Evolutionary conservation across 2,888 invertebrate species (phyloP).

Genomic region (Polydrusus pterygomalis): DNA sequence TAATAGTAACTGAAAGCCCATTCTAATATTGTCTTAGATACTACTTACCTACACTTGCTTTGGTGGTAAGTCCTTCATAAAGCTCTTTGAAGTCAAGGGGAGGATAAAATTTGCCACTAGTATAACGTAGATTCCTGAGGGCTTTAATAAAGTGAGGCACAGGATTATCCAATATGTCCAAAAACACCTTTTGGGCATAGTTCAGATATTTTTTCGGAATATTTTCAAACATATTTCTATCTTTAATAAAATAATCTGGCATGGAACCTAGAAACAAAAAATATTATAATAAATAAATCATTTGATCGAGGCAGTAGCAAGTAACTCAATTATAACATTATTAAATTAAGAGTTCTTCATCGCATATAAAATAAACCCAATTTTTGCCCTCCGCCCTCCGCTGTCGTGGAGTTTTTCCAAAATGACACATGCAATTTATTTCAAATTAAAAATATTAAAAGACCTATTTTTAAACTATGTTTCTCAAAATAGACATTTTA

Average conservation of each 20-base stretch:
- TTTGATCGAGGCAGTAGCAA: too few species aligned
- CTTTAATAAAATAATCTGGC: slow-evolving; percentile 82
- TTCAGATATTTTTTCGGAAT: slow-evolving; percentile 80
- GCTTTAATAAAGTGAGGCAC: slow-evolving; percentile 82
- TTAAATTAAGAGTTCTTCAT: too few species aligned
- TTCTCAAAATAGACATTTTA: too few species aligned
- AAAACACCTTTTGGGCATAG: slow-evolving; percentile 79
- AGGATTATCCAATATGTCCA: slow-evolving; percentile 82
- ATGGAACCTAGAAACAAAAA: slow-evolving; percentile 65
- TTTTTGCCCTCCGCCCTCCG: too few species aligned
- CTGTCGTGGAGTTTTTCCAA: too few species aligned
- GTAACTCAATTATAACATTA: too few species aligned
- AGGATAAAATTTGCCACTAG: slow-evolving; percentile 63
- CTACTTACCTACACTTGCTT: slow-evolving; percentile 42
- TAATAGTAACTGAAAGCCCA: too few species aligned
- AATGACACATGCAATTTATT: too few species aligned
- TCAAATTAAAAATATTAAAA: too few species aligned
- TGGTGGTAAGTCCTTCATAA: slow-evolving; percentile 57
- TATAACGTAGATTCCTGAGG: slow-evolving; percentile 80
- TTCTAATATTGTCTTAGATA: not conserved
- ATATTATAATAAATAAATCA: not conserved
- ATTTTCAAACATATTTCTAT: slow-evolving; percentile 83
- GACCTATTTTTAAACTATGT: too few species aligned
- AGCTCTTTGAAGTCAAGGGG: slow-evolving; percentile 61
- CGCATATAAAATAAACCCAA: too few species aligned